These are phyloP conservation scores for Hermaeophaga mercurialis DNA, from an alignment of 2,888 invertebrate species.

Conservation along the genomic window DNA sequence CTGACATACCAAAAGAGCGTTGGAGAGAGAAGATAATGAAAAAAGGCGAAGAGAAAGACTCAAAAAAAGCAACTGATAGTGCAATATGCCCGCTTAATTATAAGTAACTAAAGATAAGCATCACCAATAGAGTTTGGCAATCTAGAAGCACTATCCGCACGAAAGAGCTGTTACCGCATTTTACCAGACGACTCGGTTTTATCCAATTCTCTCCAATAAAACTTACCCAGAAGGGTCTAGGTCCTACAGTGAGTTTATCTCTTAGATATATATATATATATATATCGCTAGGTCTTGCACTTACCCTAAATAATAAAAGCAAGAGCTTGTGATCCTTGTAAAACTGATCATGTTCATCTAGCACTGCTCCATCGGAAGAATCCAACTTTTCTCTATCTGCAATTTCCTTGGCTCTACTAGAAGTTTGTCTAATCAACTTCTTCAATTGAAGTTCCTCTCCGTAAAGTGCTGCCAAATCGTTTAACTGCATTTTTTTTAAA, in stretches of 20 bases:
- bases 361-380: conserved; percentile 64
- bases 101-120: no score
- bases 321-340: conserved; percentile 71
- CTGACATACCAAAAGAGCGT: no score
- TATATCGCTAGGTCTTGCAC: no score
- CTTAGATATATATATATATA: background rate
- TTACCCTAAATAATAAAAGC: conserved; percentile 63
- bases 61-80: no score
- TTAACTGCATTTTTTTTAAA: conserved; percentile 31
- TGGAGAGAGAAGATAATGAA: no score
- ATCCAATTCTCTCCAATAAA: no score
- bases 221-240: background rate
- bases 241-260: background rate
- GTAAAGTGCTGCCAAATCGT: conserved; percentile 44
- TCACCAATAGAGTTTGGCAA: no score
- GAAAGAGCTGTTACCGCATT: no score
- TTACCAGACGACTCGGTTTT: no score
- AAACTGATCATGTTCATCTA: conserved; percentile 69
- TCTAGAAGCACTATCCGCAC: no score
- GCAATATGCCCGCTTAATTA: no score
- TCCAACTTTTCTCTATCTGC: conserved; percentile 59
- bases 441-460: conserved; percentile 42
- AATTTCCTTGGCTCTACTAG: conserved; percentile 49
- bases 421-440: conserved; percentile 43
- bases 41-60: no score